Conservation (phyloP, 1,140 invertebrate genomes). For the Bemisia tabaci region DNA sequence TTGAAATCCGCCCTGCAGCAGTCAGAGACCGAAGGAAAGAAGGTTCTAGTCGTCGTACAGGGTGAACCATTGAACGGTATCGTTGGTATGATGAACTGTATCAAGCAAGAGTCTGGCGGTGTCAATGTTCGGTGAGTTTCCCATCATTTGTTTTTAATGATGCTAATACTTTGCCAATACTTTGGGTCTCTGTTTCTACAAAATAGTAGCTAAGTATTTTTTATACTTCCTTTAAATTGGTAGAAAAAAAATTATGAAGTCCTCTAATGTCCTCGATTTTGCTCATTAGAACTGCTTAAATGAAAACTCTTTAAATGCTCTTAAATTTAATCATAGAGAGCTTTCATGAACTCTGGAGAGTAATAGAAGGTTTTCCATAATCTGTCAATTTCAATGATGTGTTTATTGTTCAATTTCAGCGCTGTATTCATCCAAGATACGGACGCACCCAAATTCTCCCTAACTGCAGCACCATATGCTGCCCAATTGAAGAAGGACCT, state of each 20-base stretch:
- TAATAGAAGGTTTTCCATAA: no score
- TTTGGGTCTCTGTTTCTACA: background rate
- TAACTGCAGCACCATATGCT: constrained; percentile 39
- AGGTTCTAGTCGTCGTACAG: constrained; percentile 56
- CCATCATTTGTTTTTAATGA: constrained; percentile 16
- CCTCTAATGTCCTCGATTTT: no score
- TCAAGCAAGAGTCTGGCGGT: constrained; percentile 70
- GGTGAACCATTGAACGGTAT: constrained; percentile 56
- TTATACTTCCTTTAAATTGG: background rate
- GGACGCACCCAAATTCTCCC: constrained; percentile 43
- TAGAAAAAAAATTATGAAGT: no score
- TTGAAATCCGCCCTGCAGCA: constrained; percentile 54
- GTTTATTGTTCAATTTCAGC: no score
- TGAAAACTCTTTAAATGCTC: no score
- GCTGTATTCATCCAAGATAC: constrained; percentile 52
- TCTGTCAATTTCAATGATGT: no score
- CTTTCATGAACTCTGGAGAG: no score
- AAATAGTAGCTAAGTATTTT: background rate
- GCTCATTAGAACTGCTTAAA: no score
- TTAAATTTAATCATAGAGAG: no score
- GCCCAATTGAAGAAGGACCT: constrained; percentile 60
- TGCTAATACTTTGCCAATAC: constrained; percentile 3
- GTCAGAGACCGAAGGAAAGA: constrained; percentile 38
- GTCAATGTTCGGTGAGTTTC: constrained; percentile 43
- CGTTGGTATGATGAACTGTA: constrained; percentile 76